Base-by-base conservation (phyloP, 2,888 invertebrate genomes). In the Sinotaia quadrata region DNA sequence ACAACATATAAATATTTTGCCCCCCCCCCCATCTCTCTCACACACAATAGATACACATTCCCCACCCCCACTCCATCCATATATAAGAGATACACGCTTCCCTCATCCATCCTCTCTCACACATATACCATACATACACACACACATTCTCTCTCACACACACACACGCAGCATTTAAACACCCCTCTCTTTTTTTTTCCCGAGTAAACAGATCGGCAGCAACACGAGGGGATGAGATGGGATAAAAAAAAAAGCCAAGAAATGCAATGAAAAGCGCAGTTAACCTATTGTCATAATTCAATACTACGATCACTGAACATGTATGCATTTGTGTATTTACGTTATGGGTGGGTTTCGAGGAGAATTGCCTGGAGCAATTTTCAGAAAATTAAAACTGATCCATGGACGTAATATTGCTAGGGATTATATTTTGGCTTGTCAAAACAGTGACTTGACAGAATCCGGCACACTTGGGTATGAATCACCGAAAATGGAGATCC, bases 171-270 rank as follows among this genome's bases (percentile, higher is more conserved):
- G 21, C 15, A 49, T 44, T 15, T 44, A 15, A 44, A 44, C 44
- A 44, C 15, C 44, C 2, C n/a, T n/a, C n/a, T 44, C 15, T 44
- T 44, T 44, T n/a, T 44, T 18, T 44, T 44, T 15, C n/a, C 2
- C n/a, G 60, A 36, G 44, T 37, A 60, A 27, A 27, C 37, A 24
- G 37, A 60, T 12, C 33, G 44, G n/a, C n/a, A 41, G 60, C 21
- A 60, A 36, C 21, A 24, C 24, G 27, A 24, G 31, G 41, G n/a
- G 34, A 24, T 15, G 34, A 24, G 21, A 41, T 10, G 44, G 34
- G 10, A 15, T 33, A 12, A 27, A 36, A 10, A 21, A 41, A 27
- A 44, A 60, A 60, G 60, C 57, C 24, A n/a, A 36, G n/a, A n/a
- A n/a, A n/a, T n/a, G n/a, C n/a, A n/a, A n/a, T n/a, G n/a, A n/a